Base-by-base conservation (phyloP, 2,113 vertebrate species). In the Ondatra zibethicus region DNA sequence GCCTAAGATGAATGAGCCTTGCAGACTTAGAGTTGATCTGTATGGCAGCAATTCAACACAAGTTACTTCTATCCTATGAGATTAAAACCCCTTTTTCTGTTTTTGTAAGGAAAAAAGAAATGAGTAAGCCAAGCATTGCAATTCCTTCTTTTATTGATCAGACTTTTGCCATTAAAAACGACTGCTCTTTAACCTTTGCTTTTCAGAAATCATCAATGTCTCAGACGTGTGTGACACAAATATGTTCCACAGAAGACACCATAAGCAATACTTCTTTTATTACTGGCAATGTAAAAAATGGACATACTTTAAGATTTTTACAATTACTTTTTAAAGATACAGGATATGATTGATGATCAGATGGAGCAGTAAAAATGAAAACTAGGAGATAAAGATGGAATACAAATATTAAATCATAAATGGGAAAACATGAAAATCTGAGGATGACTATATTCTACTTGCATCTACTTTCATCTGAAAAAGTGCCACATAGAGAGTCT, bases 91-190 rank as follows among this genome's bases (percentile, higher is more conserved):
- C 95, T 85, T 58, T 95, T 42, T 21, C 92, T 87, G 36, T 96
- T 97, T 97, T 94, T 96, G 52, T 93, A 97, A 98, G 97, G 92
- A 94, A 97, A 96, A 82, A 52, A 98, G 97, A 98, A 78, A 90
- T 89, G 96, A 96, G 96, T 88, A 97, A 88, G 39, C 76, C 66
- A 94, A 97, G 82, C 81, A 84, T 89, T 96, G 93, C 50, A 45
- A 97, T 96, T 91, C 23, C 12, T 96, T 88, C 84, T 63, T 86
- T n/a, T 91, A 33, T 93, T 85, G 86, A 97, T 98, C 91, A 97
- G 63, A 92, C 21, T 85, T 78, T 72, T 96, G 93, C 75, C 52
- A 86, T 88, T 98, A 97, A 95, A 96, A 91, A 96, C 81, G 16
- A 42, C 61, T 76, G 96, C 94, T 82, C 89, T 96, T 95, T 96